These are phyloP conservation scores for Phaedon cochleariae DNA, from an alignment of 2,888 invertebrate genomes.

Conservation along the genomic window DNA sequence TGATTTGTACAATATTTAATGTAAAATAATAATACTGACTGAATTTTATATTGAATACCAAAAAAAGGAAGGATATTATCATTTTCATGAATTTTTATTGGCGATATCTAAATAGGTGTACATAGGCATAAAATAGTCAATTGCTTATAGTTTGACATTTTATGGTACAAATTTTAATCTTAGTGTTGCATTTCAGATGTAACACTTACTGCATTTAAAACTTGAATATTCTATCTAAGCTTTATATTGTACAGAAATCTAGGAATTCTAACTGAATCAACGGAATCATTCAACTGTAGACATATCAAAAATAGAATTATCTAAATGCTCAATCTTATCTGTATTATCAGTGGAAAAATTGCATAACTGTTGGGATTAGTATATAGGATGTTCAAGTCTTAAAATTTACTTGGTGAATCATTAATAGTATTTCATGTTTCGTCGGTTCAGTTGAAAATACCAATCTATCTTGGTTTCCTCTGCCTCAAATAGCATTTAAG, in stretches of 20 bases:
- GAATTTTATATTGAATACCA: constrained; percentile 45
- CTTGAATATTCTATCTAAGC: constrained; percentile 14
- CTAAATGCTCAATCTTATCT: background rate
- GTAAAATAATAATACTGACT: constrained; percentile 34
- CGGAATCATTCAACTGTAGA: background rate
- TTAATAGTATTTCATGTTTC: background rate
- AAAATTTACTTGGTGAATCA: background rate
- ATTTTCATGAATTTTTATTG: constrained; percentile 22
- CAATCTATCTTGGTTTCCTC: background rate
- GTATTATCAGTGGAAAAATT: background rate
- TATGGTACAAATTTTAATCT: constrained; percentile 44
- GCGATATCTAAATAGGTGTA: constrained; percentile 41
- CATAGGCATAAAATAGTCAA: constrained; percentile 39
- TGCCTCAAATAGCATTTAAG: background rate
- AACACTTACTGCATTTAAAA: constrained; percentile 5
- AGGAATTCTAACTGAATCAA: background rate
- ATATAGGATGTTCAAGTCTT: background rate
- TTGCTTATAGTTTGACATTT: constrained; percentile 56
- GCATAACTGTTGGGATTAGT: background rate
- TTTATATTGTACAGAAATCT: background rate
- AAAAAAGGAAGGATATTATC: constrained; percentile 26
- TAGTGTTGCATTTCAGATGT: constrained; percentile 34
- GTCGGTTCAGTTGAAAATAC: background rate
- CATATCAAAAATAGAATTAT: background rate
- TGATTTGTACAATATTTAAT: constrained; percentile 31